phyloP scores from a whole-genome alignment of 1,140 invertebrate species.

The Polypedilum vanderplanki region DNA sequence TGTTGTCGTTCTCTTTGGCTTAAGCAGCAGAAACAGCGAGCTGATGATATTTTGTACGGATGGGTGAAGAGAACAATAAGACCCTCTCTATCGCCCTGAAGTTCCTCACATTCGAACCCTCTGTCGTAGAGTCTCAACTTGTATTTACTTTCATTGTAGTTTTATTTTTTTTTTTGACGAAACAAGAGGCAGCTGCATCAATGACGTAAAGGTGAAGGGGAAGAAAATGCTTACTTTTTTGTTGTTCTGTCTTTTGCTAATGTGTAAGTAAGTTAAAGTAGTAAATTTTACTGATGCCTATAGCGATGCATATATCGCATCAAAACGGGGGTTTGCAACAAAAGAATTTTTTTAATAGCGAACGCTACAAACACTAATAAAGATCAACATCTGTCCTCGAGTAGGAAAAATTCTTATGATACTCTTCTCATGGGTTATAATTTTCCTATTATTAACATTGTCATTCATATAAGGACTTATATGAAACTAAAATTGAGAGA shows the following conservation, averaged over 20 bases:
- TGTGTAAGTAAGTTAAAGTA: background rate
- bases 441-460: background rate
- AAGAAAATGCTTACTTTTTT: background rate
- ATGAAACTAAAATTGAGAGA: no score
- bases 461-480: background rate
- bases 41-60: background rate
- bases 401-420: background rate
- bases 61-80: slow-evolving; percentile 28
- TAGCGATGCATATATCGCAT: no score
- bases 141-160: slow-evolving; percentile 25
- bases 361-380: background rate
- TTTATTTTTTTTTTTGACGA: slow-evolving; percentile 1
- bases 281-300: no score
- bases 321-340: background rate
- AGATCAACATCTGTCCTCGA: slow-evolving; percentile 2
- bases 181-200: slow-evolving; percentile 27
- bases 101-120: background rate
- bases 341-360: background rate
- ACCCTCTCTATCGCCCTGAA: background rate
- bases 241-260: no score
- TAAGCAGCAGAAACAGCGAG: background rate
- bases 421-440: background rate
- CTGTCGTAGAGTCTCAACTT: slow-evolving; percentile 17
- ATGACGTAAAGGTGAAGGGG: slow-evolving; percentile 28
- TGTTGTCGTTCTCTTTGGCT: background rate